Evolutionary conservation across 2,888 invertebrate genomes (phyloP).

Genomic region (Philereme vetulata): DNA sequence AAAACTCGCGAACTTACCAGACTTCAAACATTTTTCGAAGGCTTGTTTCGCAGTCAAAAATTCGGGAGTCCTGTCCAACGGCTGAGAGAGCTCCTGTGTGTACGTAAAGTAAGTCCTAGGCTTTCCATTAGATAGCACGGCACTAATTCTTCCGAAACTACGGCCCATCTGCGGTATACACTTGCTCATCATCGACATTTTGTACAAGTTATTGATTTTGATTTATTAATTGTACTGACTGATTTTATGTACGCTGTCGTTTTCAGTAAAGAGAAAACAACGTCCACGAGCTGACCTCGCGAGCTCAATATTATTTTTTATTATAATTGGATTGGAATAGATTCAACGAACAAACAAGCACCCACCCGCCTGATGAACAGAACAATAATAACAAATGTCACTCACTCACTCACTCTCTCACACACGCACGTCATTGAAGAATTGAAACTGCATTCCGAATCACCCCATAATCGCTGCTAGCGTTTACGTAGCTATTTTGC

Average conservation of each 20-base stretch:
- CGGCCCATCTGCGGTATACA: constrained; percentile 62
- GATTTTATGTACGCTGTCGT: neutral
- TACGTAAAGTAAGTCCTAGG: constrained; percentile 89
- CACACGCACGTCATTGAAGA: too few species aligned
- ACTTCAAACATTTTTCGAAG: constrained; percentile 88
- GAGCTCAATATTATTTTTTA: constrained; percentile 4
- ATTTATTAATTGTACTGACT: neutral
- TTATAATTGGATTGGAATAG: neutral
- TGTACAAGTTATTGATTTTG: constrained; percentile 19
- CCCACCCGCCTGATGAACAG: too few species aligned
- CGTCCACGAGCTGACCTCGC: constrained; percentile 1
- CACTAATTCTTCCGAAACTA: constrained; percentile 64
- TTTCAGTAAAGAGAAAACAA: neutral
- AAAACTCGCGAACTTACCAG: constrained; percentile 85
- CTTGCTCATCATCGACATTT: constrained; percentile 59
- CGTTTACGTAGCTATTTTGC: too few species aligned
- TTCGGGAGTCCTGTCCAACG: constrained; percentile 88
- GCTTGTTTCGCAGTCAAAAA: constrained; percentile 90
- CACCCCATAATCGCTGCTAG: too few species aligned
- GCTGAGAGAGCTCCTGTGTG: constrained; percentile 91
- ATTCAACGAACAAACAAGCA: too few species aligned
- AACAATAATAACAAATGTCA: too few species aligned
- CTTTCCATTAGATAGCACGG: constrained; percentile 59
- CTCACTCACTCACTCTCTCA: too few species aligned
- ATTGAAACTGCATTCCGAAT: too few species aligned